These are phyloP conservation scores for Xyliphius kryptos DNA, from an alignment of 2,113 vertebrate species.

Conservation along the genomic window DNA sequence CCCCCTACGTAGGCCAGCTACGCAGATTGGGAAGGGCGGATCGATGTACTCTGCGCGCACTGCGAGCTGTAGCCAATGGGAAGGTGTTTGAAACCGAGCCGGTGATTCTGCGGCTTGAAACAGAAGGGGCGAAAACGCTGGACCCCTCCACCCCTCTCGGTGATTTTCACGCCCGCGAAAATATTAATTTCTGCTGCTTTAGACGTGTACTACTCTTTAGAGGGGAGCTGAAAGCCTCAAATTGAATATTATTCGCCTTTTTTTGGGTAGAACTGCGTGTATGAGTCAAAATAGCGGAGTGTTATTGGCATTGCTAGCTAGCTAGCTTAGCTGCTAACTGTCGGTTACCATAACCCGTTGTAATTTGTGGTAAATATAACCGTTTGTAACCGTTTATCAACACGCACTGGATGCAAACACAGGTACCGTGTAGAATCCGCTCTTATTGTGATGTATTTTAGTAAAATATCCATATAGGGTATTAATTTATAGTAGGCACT, in stretches of 20 bases:
- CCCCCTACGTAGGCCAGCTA: conserved; percentile 5
- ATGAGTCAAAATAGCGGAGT: conserved; percentile 2
- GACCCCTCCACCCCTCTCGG: conserved; percentile 11
- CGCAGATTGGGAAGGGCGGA: not conserved
- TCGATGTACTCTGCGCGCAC: not conserved
- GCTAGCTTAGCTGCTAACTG: not conserved
- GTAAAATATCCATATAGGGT: too few relatives aligned
- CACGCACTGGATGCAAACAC: not conserved
- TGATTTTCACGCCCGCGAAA: not conserved
- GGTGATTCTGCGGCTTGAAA: conserved; percentile 11
- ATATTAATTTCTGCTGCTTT: not conserved
- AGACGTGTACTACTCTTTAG: too few relatives aligned
- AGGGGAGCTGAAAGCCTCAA: too few relatives aligned
- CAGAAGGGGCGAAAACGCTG: conserved; percentile 4
- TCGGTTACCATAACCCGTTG: not conserved
- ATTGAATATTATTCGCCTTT: too few relatives aligned
- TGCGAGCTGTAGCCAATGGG: not conserved
- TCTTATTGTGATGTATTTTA: too few relatives aligned
- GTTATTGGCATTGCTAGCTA: not conserved
- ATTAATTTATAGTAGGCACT: too few relatives aligned
- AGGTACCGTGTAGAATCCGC: not conserved
- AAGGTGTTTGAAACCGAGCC: not conserved
- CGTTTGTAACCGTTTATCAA: not conserved
- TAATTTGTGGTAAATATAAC: not conserved
- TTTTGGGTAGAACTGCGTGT: not conserved